Percentiles rank a stretch among this genome's conserved stretches.
Evolutionary conservation across 2,113 vertebrate genomes (phyloP).

Genomic region (Neolamprologus sp.): DNA sequence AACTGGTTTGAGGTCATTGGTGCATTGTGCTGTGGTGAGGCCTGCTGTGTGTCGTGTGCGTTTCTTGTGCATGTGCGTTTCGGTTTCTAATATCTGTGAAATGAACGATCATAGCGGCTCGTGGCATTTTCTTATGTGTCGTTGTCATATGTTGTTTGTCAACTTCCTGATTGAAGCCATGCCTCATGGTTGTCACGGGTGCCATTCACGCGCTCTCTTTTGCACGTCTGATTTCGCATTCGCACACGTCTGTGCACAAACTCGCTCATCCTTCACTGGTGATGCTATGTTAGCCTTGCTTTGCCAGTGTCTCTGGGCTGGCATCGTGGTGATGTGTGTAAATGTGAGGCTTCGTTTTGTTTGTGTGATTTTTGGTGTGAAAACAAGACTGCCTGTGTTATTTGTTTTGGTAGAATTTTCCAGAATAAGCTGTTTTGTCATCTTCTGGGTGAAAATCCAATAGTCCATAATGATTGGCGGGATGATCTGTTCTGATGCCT

Average conservation of each 20-base stretch:
- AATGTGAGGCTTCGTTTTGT: constrained; percentile 20
- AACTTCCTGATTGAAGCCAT: neutral
- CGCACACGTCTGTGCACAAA: constrained; percentile 10
- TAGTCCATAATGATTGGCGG: constrained; percentile 23
- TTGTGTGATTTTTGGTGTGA: constrained; percentile 33
- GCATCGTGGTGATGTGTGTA: constrained; percentile 19
- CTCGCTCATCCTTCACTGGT: constrained; percentile 16
- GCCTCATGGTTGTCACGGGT: constrained; percentile 16
- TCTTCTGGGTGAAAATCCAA: constrained; percentile 29
- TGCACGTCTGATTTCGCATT: constrained; percentile 39
- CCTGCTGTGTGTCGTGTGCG: constrained; percentile 44
- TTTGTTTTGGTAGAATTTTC: constrained; percentile 35
- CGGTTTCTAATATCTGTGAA: neutral
- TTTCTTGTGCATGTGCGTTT: constrained; percentile 45
- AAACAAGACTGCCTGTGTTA: constrained; percentile 29
- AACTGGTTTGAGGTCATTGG: constrained; percentile 66
- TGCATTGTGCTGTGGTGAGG: constrained; percentile 52
- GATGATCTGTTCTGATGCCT: constrained; percentile 44
- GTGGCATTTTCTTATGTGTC: constrained; percentile 30
- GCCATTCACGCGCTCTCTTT: neutral
- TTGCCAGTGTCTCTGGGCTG: constrained; percentile 10
- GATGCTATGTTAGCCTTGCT: constrained; percentile 30
- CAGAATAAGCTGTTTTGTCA: constrained; percentile 23
- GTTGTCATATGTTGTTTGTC: constrained; percentile 7
- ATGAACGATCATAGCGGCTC: neutral